Evolutionary conservation across 1,140 invertebrate species (phyloP).

Genomic region (Atta colombica): DNA sequence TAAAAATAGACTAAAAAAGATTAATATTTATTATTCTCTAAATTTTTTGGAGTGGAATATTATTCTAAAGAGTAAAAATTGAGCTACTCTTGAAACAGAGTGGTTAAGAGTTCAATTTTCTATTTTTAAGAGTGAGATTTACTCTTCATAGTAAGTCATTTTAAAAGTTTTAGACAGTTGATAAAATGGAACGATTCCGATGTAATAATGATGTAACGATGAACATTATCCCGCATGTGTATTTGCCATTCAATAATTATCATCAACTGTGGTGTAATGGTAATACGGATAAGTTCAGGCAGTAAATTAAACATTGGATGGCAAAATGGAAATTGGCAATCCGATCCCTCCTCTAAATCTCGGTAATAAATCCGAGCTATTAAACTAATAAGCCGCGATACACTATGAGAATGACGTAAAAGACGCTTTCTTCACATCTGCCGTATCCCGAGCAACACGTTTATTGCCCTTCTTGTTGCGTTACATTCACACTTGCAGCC

Average conservation of each 20-base stretch:
- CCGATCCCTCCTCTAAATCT: constrained; percentile 24
- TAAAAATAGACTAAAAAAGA: not conserved
- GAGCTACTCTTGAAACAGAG: no score
- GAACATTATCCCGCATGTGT: not conserved
- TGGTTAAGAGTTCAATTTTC: no score
- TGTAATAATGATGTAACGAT: not conserved
- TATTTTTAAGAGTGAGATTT: no score
- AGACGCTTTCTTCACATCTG: constrained; percentile 44
- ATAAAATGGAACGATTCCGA: not conserved
- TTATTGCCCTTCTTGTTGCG: constrained; percentile 56
- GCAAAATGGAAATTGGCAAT: constrained; percentile 35
- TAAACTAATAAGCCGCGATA: not conserved
- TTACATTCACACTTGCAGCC: constrained; percentile 67
- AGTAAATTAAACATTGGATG: constrained; percentile 7
- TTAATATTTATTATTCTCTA: not conserved
- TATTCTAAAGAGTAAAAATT: no score
- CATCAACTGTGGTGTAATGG: not conserved
- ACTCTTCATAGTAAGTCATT: no score
- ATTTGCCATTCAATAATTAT: not conserved
- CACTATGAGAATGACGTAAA: not conserved
- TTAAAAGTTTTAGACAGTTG: no score
- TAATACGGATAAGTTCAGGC: not conserved
- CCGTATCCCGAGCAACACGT: constrained; percentile 48
- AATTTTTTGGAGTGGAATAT: no score
- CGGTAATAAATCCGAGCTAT: constrained; percentile 19